Conservation (phyloP, 2,113 vertebrate species). For the Galbula dea region DNA sequence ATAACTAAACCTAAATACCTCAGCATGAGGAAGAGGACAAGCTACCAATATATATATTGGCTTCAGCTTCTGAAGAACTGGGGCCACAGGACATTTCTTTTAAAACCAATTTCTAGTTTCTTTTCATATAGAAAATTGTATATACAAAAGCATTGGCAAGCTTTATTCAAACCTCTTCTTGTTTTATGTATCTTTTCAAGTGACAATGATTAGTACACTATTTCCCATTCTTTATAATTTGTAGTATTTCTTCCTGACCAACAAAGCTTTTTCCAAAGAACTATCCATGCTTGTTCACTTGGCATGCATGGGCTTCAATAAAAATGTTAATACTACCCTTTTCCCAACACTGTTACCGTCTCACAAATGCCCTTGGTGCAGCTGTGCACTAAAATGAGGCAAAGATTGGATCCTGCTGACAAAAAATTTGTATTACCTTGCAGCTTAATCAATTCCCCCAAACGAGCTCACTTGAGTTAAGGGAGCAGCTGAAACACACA, state of each 20-base stretch:
- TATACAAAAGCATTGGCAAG: neutral
- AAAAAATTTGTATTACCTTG: neutral
- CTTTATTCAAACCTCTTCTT: neutral
- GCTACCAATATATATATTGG: neutral
- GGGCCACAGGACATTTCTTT: accelerated
- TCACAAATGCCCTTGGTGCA: neutral
- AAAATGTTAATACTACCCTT: neutral
- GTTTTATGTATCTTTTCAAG: neutral
- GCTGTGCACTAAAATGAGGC: neutral
- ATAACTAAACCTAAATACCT: neutral
- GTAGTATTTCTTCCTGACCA: neutral
- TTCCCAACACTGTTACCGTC: neutral
- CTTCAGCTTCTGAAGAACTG: neutral
- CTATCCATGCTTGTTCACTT: neutral
- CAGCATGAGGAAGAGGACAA: neutral
- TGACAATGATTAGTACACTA: neutral
- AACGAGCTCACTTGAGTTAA: neutral
- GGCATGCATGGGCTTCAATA: neutral
- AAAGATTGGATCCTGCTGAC: neutral
- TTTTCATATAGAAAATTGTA: neutral
- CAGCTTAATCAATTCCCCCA: neutral
- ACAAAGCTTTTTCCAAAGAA: neutral
- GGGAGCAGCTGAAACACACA: neutral
- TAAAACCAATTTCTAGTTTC: neutral
- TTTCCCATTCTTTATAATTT: neutral